phyloP scores from a whole-genome alignment of 2,888 invertebrate species.

The Pelosia muscerda region DNA sequence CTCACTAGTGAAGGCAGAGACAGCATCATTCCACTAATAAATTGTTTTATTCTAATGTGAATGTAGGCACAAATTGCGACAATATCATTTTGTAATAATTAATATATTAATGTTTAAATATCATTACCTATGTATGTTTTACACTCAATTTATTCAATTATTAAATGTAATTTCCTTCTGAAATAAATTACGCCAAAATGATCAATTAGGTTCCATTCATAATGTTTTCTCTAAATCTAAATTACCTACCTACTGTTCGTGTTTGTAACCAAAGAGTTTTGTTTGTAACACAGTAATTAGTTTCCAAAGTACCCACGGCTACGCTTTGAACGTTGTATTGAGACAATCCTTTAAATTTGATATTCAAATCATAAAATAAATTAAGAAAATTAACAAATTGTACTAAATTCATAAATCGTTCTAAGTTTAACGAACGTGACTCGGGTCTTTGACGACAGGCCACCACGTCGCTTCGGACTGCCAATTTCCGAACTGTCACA shows the following conservation, averaged over 20 bases:
- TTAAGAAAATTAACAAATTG: neutral
- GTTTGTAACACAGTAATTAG: neutral
- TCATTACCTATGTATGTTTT: neutral
- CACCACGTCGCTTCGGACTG: slow-evolving; percentile 34
- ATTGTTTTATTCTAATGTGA: too few relatives aligned
- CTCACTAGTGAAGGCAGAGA: too few relatives aligned
- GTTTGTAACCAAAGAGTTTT: too few relatives aligned
- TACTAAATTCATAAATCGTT: neutral
- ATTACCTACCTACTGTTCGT: too few relatives aligned
- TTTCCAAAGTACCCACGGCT: neutral
- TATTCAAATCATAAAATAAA: neutral
- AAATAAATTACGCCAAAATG: neutral
- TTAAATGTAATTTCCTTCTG: too few relatives aligned
- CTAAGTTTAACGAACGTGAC: neutral
- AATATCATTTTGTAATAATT: too few relatives aligned
- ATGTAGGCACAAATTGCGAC: too few relatives aligned
- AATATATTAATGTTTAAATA: too few relatives aligned
- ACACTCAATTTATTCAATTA: neutral
- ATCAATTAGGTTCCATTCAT: neutral
- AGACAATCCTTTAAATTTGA: slow-evolving; percentile 5
- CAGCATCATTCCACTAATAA: too few relatives aligned
- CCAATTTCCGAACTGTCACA: slow-evolving; percentile 75
- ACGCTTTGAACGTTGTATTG: neutral
- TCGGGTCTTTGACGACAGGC: neutral
- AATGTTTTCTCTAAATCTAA: neutral